phyloP scores from a whole-genome alignment of 1,140 invertebrate genomes.

The Idris sp. region DNA sequence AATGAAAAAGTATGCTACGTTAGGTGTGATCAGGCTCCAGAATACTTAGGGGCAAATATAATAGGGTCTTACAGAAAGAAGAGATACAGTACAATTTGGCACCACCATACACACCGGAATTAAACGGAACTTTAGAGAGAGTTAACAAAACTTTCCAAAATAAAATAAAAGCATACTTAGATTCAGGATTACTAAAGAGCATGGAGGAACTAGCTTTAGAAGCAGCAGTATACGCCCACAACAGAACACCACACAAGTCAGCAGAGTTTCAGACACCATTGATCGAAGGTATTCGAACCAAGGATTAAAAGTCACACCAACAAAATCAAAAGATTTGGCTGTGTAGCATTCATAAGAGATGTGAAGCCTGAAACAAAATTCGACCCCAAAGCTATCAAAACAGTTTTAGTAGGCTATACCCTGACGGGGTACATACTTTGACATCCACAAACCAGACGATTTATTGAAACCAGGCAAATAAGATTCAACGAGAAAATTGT shows the following conservation, averaged over 20 bases:
- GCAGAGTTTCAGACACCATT: conserved; percentile 2
- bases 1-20: conserved; percentile 46
- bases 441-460: conserved; percentile 41
- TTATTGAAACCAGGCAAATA: no score
- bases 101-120: conserved; percentile 27
- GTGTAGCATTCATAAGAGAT: conserved; percentile 69
- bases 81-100: conserved; percentile 16
- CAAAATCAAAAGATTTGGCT: conserved; percentile 21
- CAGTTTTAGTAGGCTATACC: conserved; percentile 42
- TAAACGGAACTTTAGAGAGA: conserved; percentile 1
- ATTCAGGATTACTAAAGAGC: not conserved
- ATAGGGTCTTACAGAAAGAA: conserved; percentile 39
- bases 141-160: not conserved
- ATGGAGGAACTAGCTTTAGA: no score
- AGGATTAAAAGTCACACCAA: not conserved
- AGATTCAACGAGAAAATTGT: no score
- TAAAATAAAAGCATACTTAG: not conserved
- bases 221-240: conserved; percentile 55
- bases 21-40: conserved; percentile 31
- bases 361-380: not conserved
- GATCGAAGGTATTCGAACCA: not conserved
- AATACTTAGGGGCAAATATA: conserved; percentile 26
- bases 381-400: conserved; percentile 33
- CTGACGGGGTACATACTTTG: no score
- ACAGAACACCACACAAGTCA: conserved; percentile 22